These are phyloP conservation scores for Tachycineta bicolor DNA, from an alignment of 2,113 vertebrate genomes.

Conservation along the genomic window DNA sequence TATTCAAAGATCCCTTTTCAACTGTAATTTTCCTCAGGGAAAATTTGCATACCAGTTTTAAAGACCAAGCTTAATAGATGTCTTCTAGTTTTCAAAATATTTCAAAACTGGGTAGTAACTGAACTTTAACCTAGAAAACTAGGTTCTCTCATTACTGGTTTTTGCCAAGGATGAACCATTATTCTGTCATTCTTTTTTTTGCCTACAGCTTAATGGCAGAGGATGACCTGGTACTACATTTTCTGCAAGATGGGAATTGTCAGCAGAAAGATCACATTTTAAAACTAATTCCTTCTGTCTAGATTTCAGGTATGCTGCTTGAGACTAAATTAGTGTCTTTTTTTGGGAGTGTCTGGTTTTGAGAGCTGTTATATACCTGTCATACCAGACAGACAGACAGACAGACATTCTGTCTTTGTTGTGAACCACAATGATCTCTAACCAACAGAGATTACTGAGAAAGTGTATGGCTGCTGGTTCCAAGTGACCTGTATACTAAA, in stretches of 20 bases:
- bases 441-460: not conserved
- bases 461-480: not conserved
- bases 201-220: not conserved
- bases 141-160: not conserved
- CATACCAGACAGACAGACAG: not conserved
- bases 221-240: not conserved
- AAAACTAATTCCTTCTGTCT: not conserved
- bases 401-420: not conserved
- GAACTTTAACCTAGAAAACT: not conserved
- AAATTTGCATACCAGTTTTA: not conserved
- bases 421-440: not conserved
- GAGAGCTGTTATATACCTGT: constrained; percentile 5
- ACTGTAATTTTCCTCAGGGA: not conserved
- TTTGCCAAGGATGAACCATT: not conserved
- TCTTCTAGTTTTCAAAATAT: not conserved
- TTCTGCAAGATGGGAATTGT: constrained; percentile 2
- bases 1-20: not conserved
- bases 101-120: constrained; percentile 1
- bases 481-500: not conserved
- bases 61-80: not conserved
- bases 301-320: not conserved
- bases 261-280: not conserved
- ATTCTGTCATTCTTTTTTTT: not conserved
- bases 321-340: not conserved
- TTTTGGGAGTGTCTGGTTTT: not conserved